These are phyloP conservation scores for Coilia nasus DNA, from an alignment of 2,797 vertebrate species.

Conservation along the genomic window DNA sequence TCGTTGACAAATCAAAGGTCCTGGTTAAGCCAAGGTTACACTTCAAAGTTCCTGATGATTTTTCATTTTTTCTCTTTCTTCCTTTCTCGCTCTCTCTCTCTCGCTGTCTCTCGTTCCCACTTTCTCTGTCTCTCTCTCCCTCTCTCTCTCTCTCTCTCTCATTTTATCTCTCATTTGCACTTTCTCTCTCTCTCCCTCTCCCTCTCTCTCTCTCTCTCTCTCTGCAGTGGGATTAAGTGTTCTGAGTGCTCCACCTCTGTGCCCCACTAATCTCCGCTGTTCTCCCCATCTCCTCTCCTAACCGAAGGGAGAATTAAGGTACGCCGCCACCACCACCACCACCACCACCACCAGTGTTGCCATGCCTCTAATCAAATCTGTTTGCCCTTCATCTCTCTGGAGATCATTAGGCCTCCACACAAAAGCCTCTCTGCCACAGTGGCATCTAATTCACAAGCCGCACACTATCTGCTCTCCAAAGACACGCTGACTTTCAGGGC, in stretches of 20 bases:
- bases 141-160: too few relatives aligned
- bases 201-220: not conserved
- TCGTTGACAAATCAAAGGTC: constrained; percentile 74
- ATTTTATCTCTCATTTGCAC: constrained; percentile 35
- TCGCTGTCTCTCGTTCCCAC: too few relatives aligned
- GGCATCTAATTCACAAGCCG: not conserved
- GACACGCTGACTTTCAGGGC: not conserved
- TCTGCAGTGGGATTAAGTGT: constrained; percentile 59
- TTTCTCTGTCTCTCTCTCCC: too few relatives aligned
- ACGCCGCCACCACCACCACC: not conserved
- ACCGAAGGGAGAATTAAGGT: not conserved
- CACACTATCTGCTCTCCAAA: not conserved
- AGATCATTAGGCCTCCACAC: not conserved
- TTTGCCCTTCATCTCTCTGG: constrained; percentile 50
- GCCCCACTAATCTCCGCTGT: constrained; percentile 63
- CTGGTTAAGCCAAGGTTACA: constrained; percentile 61
- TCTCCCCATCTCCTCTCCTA: constrained; percentile 35
- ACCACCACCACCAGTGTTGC: not conserved
- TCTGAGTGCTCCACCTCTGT: constrained; percentile 58
- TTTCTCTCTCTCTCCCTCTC: not conserved
- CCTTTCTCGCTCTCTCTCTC: not conserved
- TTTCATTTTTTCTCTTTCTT: constrained; percentile 43
- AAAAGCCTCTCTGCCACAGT: not conserved
- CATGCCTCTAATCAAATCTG: constrained; percentile 53
- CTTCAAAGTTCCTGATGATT: constrained; percentile 57